Evolutionary conservation across 1,140 invertebrate species (phyloP), one percentile per base, ranked within the genome.

Genomic region (Thaumetopoea pityocampa): DNA sequence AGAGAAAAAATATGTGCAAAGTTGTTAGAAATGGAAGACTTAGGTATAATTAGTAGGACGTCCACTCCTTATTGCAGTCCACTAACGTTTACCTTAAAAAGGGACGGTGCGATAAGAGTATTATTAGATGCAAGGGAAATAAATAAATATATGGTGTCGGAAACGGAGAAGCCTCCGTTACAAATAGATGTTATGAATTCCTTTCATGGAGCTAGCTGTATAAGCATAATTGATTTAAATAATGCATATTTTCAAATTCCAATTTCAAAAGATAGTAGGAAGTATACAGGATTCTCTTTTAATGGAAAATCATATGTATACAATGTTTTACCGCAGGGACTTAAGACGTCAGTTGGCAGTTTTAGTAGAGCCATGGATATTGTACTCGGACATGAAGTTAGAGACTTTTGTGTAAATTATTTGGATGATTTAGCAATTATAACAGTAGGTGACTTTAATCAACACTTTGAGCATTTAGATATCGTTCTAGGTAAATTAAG

Each of bases 211-310:
- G 38, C 24, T 4, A 54, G 59, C n/a, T 67, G 29, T 38, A 55
- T 78, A 16, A 61, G 61, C 3, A 50, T 51, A 4, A 42, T 77
- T 1, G 73, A 78, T 42, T 35, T 79, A 17, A 59, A 52, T 7
- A 60, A 57, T 27, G 62, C 59, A 0, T 82, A 82, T 36, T 78
- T 74, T 50, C 74, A 77, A 44, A 60, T 78, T 6, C 52, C 61
- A 0, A 35, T 78, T 9, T 33, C 23, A 3, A 15, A 38, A 22
- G 34, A 63, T 1, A 61, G 58, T 20, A 42, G 35, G 6, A 51
- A 66, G 15, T 74, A 64, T 36, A 78, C 73, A 1, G 62, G 62
- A 0, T 81, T 76, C 43, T 19, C 57, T 4, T 61, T 65, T 44
- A 51, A 70, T 28, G 48, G 51, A 0, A 47, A 52, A 33, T 43